These are phyloP conservation scores for Brachyalestes nurse DNA, from an alignment of 2,797 vertebrate genomes.

Conservation along the genomic window DNA sequence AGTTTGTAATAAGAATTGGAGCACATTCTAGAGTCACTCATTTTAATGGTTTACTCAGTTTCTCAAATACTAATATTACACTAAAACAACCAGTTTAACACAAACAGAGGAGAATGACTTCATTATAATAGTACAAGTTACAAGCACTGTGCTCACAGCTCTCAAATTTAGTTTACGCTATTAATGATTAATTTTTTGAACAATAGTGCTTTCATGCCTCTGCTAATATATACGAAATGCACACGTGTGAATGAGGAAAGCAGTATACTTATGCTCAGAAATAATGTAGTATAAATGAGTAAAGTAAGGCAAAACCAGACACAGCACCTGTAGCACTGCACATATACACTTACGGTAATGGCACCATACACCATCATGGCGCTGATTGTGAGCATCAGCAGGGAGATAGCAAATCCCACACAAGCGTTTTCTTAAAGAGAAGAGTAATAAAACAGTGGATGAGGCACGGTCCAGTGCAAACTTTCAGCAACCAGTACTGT, in stretches of 20 bases:
- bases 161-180: neutral
- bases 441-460: neutral
- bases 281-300: neutral
- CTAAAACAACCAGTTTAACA: neutral
- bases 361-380: constrained; percentile 99
- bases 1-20: neutral
- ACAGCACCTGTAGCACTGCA: neutral
- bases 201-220: neutral
- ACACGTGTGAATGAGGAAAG: neutral
- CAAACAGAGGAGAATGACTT: neutral
- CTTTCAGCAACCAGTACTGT: neutral
- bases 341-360: constrained; percentile 88
- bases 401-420: constrained; percentile 94
- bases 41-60: neutral
- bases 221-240: neutral
- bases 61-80: neutral
- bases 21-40: neutral
- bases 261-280: neutral
- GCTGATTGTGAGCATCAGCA: constrained; percentile 99
- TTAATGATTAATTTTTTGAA: neutral
- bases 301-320: neutral
- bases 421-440: constrained; percentile 89
- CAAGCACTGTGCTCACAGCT: neutral
- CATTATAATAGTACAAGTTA: neutral
- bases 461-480: no score